Percentiles rank a stretch among this genome's conserved stretches.
Conservation (phyloP, 2,113 vertebrate genomes). For the Pluvialis apricaria region DNA sequence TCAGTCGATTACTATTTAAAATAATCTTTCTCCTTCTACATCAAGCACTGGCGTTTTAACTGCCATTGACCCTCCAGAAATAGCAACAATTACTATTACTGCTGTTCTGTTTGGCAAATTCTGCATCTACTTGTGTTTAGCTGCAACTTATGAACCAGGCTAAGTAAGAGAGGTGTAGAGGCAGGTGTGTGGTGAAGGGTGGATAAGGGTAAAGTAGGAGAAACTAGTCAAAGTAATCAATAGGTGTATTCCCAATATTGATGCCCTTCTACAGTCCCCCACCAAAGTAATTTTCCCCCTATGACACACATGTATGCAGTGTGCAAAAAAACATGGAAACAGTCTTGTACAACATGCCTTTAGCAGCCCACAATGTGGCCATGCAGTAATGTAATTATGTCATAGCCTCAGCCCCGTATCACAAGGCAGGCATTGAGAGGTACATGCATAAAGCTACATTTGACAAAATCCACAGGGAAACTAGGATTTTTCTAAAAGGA, state of each 20-base stretch:
- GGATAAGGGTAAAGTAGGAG: background rate
- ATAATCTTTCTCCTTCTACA: background rate
- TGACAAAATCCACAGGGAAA: background rate
- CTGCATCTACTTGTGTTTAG: background rate
- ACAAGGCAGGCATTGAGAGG: background rate
- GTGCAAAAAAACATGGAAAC: background rate
- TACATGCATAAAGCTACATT: background rate
- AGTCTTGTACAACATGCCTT: background rate
- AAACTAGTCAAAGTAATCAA: background rate
- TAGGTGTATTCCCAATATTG: background rate
- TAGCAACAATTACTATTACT: background rate
- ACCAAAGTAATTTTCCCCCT: background rate
- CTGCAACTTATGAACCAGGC: background rate
- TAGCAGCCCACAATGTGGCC: background rate
- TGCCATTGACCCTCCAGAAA: background rate
- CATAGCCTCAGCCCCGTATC: background rate
- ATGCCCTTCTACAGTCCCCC: background rate
- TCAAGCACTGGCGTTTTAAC: background rate
- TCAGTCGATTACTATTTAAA: background rate
- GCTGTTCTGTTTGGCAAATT: background rate
- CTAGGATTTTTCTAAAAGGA: background rate
- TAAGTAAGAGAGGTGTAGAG: background rate
- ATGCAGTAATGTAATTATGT: background rate
- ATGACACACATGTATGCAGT: accelerated
- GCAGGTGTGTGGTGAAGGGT: background rate